phyloP scores from a whole-genome alignment of 35 echinoderm and acorn worm species.

The Stichopus chloronotus region DNA sequence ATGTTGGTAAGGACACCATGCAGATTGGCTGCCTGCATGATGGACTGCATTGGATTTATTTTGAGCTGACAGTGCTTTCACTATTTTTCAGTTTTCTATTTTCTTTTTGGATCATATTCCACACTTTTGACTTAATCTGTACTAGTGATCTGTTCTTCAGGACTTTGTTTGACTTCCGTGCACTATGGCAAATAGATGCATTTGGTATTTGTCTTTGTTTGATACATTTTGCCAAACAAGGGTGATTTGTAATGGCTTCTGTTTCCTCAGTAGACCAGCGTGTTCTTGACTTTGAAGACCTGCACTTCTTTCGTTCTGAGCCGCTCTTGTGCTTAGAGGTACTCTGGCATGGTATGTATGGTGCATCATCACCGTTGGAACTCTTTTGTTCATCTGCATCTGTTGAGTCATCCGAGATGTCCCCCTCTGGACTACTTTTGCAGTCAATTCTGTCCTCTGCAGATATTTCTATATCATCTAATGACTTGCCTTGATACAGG shows the following conservation, averaged over 20 bases:
- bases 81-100: no score
- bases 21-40: no score
- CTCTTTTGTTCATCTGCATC: neutral
- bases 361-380: neutral
- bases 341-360: no score
- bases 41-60: no score
- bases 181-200: neutral
- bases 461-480: conserved; percentile 10
- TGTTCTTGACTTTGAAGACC: neutral
- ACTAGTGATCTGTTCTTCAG: neutral
- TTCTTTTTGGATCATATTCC: conserved; percentile 11
- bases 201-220: neutral
- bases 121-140: conserved; percentile 22
- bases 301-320: neutral
- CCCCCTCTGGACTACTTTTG: neutral
- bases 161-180: neutral
- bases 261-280: neutral
- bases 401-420: neutral
- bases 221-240: neutral
- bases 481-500: neutral
- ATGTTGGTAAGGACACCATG: no score
- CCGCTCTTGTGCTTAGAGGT: no score
- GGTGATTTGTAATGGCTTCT: neutral
- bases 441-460: neutral
- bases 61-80: no score